Conservation (phyloP, 2,797 vertebrate genomes). For the Cetoscarus ocellatus region DNA sequence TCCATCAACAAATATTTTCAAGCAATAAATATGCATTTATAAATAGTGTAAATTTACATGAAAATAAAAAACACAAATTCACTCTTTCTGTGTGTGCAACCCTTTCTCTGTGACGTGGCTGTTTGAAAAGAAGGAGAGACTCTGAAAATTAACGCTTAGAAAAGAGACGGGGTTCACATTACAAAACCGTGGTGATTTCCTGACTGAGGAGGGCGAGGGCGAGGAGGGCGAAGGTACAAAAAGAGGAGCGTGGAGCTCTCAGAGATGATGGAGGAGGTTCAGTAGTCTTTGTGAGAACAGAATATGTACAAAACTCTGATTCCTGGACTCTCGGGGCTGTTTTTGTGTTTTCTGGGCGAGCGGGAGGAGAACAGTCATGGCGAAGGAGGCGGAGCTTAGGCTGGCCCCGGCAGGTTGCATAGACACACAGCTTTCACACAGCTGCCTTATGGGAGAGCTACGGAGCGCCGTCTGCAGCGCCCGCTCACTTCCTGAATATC, state of each 20-base stretch:
- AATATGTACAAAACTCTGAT: conserved; percentile 93
- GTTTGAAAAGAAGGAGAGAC: conserved; percentile 3
- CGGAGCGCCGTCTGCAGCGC: conserved; percentile 93
- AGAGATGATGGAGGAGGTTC: conserved; percentile 86
- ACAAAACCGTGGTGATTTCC: conserved; percentile 62
- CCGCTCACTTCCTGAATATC: conserved; percentile 98
- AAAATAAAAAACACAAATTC: conserved; percentile 93
- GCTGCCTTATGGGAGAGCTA: conserved; percentile 97
- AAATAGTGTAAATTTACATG: conserved; percentile 99
- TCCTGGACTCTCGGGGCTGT: conserved; percentile 60
- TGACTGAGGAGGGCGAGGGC: conserved; percentile 3
- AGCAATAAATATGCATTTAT: conserved; percentile 99
- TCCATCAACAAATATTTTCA: conserved; percentile 99
- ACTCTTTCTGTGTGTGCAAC: conserved; percentile 96
- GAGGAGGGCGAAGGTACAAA: conserved; percentile 37
- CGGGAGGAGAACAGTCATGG: conserved; percentile 85
- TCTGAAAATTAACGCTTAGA: no score
- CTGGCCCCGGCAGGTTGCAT: conserved; percentile 96
- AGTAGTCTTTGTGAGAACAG: conserved; percentile 95
- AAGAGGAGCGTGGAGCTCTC: not conserved
- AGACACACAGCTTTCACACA: conserved; percentile 98
- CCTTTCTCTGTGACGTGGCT: conserved; percentile 98
- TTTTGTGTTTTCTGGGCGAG: conserved; percentile 84
- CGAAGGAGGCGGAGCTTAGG: conserved; percentile 85
- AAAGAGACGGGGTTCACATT: conserved; percentile 87